Evolutionary conservation across 2,797 vertebrate species (phyloP).

Genomic region (Ispidina lecontei): DNA sequence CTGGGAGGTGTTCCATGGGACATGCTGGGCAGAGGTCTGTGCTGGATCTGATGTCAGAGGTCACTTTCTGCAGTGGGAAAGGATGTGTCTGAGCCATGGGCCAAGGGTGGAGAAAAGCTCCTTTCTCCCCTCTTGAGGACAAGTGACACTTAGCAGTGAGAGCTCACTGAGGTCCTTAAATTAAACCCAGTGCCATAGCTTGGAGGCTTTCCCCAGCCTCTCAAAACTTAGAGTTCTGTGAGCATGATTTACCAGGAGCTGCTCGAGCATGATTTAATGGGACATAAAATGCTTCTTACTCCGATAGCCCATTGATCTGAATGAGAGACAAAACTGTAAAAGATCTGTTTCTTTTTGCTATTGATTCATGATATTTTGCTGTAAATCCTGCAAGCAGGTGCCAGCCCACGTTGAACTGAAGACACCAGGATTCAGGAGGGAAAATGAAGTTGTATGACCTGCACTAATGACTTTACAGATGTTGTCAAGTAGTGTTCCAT

Average conservation of each 20-base stretch:
- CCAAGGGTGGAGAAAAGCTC: background rate
- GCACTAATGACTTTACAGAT: background rate
- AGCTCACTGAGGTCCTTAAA: background rate
- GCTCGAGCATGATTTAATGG: conserved; percentile 32
- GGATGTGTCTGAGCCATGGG: background rate
- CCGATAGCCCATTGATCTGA: conserved; percentile 26
- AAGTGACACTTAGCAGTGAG: accelerated
- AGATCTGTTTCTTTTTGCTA: background rate
- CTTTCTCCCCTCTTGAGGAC: background rate
- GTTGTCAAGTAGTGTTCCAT: background rate
- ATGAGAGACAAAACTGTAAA: background rate
- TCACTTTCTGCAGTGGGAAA: background rate
- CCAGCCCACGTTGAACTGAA: background rate
- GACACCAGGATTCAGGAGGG: background rate
- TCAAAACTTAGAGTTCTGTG: background rate
- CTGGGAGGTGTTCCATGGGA: background rate
- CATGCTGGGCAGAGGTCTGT: accelerated
- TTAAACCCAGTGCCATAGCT: background rate
- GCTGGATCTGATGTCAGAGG: background rate
- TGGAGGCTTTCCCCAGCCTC: background rate
- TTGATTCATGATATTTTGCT: background rate
- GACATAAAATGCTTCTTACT: conserved; percentile 10
- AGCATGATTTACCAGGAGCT: background rate
- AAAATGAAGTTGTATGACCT: background rate
- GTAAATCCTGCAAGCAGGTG: background rate